These are phyloP conservation scores for Sialis fuliginosa DNA, from an alignment of 2,888 invertebrate genomes.

Conservation along the genomic window DNA sequence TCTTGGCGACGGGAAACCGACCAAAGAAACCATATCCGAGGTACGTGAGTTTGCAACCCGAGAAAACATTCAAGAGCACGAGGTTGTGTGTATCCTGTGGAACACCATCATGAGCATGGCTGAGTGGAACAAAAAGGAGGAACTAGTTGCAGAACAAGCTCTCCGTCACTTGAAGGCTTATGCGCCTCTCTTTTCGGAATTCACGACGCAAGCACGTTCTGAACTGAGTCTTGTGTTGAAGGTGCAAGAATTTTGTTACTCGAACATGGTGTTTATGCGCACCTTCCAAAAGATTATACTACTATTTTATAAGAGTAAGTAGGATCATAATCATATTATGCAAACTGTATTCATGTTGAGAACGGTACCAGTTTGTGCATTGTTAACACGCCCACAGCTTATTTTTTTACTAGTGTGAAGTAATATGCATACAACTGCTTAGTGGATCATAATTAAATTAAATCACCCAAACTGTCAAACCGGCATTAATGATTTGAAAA, in stretches of 20 bases:
- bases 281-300: conserved; percentile 95
- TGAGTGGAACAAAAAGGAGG: conserved; percentile 98
- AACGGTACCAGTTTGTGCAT: neutral
- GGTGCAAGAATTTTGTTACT: conserved; percentile 95
- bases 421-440: no score
- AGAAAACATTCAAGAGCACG: conserved; percentile 77
- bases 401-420: neutral
- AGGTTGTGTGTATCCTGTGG: conserved; percentile 56
- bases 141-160: conserved; percentile 89
- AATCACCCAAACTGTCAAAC: neutral
- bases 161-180: conserved; percentile 76
- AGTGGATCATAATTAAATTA: neutral
- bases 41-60: conserved; percentile 72
- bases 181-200: conserved; percentile 71
- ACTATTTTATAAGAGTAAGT: conserved; percentile 82
- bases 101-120: conserved; percentile 85
- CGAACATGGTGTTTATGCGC: conserved; percentile 98
- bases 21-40: conserved; percentile 71
- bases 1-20: conserved; percentile 70
- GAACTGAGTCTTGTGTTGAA: conserved; percentile 78
- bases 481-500: no score
- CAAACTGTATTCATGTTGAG: neutral
- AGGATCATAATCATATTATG: no score
- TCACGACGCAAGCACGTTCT: conserved; percentile 69
- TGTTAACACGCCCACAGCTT: neutral